These are phyloP conservation scores for Rhagoletis pomonella DNA, from an alignment of 1,140 invertebrate genomes.

Conservation along the genomic window DNA sequence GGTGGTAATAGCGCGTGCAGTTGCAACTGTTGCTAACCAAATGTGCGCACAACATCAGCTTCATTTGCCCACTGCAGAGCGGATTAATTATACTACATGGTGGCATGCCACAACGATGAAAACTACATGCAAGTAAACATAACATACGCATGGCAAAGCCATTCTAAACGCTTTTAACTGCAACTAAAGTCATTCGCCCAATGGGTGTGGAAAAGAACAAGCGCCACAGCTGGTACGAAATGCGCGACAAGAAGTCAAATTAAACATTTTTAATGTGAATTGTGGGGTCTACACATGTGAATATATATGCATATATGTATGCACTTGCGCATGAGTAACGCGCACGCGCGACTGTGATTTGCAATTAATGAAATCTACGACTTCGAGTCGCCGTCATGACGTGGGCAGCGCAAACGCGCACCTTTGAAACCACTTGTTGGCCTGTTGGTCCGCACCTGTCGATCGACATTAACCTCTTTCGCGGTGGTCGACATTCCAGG, in stretches of 20 bases:
- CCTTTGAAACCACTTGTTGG: background rate
- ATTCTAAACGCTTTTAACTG: background rate
- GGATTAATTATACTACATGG: background rate
- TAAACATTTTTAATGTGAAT: background rate
- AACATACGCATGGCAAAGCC: background rate
- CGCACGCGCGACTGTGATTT: background rate
- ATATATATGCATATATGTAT: background rate
- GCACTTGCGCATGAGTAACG: background rate
- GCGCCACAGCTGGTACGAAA: background rate
- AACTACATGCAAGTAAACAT: background rate
- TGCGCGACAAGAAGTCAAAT: background rate
- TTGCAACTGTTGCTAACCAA: no score
- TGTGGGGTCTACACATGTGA: background rate
- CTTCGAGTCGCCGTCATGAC: background rate
- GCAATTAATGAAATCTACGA: background rate
- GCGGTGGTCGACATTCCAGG: constrained; percentile 44
- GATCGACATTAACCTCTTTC: constrained; percentile 49
- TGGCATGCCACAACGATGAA: background rate
- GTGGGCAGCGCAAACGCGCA: constrained; percentile 1
- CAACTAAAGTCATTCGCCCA: background rate
- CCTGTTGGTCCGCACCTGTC: constrained; percentile 15
- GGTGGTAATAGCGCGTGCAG: no score
- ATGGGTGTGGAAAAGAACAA: background rate
- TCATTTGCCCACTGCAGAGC: background rate
- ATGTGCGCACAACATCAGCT: background rate